Base-by-base conservation (phyloP, 2,797 vertebrate genomes). In the Leptodactylus fallax region DNA sequence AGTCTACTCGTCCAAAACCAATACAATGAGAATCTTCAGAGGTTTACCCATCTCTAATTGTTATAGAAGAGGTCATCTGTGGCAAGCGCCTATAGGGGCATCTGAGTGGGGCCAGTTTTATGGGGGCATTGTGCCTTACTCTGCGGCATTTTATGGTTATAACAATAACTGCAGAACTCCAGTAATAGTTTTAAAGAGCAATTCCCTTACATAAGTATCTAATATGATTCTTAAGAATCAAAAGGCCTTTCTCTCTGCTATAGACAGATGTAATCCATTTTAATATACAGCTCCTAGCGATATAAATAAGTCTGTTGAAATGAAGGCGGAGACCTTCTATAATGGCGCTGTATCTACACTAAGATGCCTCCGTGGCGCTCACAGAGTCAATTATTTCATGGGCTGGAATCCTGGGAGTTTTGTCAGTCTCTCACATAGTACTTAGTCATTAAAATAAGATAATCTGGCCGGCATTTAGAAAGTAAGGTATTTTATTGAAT, bases 401-500 rank as follows among this genome's bases (percentile, higher is more conserved):
- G 36, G 21, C 13, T 78, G 51, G n/a, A 58, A 23, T 83, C 36
- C 86, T 60, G 23, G 25, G 17, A 77, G 27, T 77, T 76, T 81
- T 51, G 67, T 72, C 58, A 51, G 45, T 23, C n/a, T 12, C n/a
- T 72, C 55, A 51, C 63, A 74, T 51, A 47, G 27, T 47, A 65
- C 47, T 45, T 83, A 87, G 27, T 71, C 81, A 83, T 79, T 87
- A 79, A 78, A 78, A 78, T 45, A 78, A 77, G 56, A 83, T 69
- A 83, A 87, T 87, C 72, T 27, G 51, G 49, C 4, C 72, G 49
- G 60, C 56, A 27, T 87, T 87, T 79, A 56, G 77, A 87, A 83
- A 49, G 49, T 47, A 58, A 83, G 49, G 72, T 60, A 72, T 60
- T 84, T 84, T 88, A 84, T 88, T 47, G 87, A 87, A 63, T 69